These are phyloP conservation scores for Orius insidiosus DNA, from an alignment of 1,140 invertebrate species.

Conservation along the genomic window DNA sequence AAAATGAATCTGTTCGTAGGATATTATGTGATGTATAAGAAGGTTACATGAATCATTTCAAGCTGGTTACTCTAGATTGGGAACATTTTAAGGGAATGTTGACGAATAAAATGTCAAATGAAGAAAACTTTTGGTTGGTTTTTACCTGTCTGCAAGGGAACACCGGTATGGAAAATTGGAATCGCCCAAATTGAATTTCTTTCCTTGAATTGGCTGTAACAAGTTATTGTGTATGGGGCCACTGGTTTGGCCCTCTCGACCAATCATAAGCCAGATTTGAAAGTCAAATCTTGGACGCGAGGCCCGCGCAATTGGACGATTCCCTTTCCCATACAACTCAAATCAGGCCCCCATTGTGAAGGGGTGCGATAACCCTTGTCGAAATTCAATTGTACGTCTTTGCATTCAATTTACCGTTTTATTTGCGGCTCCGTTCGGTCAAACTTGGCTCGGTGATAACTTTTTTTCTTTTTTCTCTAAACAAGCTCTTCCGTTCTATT, in stretches of 20 bases:
- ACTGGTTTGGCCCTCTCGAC: conserved; percentile 2
- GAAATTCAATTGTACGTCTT: conserved; percentile 1
- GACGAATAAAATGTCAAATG: too few relatives aligned
- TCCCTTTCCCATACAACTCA: conserved; percentile 11
- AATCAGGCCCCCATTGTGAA: conserved; percentile 10
- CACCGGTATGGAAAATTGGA: conserved; percentile 8
- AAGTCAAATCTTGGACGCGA: conserved; percentile 6
- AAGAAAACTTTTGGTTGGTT: too few relatives aligned
- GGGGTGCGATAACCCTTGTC: not conserved
- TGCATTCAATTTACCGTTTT: conserved; percentile 7
- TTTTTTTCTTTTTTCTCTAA: too few relatives aligned
- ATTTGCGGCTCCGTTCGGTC: too few relatives aligned
- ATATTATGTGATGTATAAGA: too few relatives aligned
- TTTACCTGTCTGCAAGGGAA: too few relatives aligned
- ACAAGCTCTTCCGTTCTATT: too few relatives aligned
- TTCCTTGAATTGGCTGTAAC: conserved; percentile 15
- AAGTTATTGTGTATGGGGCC: conserved; percentile 10
- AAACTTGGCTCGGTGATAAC: too few relatives aligned
- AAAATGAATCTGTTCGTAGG: too few relatives aligned
- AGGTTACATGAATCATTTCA: too few relatives aligned
- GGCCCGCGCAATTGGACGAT: not conserved
- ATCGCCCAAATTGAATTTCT: conserved; percentile 16
- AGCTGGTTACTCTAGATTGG: too few relatives aligned
- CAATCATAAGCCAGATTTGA: conserved; percentile 14
- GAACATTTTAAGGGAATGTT: too few relatives aligned